phyloP scores from a whole-genome alignment of 2,113 vertebrate species.

The Ictalurus punctatus region DNA sequence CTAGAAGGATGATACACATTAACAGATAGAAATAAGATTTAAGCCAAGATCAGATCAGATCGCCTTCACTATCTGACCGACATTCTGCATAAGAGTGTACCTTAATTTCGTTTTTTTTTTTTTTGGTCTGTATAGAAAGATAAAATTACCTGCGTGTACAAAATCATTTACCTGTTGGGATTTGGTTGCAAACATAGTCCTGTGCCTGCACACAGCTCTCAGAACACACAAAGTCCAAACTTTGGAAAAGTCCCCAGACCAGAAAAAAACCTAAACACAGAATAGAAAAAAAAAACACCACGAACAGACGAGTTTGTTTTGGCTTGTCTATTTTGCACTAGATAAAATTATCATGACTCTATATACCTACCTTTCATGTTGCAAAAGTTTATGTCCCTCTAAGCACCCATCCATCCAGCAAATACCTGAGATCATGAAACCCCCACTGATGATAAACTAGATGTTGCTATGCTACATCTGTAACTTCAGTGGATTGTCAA shows the following conservation, averaged over 20 bases:
- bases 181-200: conserved; percentile 51
- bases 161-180: conserved; percentile 57
- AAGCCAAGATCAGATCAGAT: neutral
- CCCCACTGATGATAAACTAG: conserved; percentile 55
- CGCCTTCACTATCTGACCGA: neutral
- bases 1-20: conserved; percentile 39
- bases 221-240: conserved; percentile 22
- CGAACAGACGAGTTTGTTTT: neutral
- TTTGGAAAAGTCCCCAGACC: conserved; percentile 45
- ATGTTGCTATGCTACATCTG: conserved; percentile 57
- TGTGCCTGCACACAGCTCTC: neutral
- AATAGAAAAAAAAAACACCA: neutral
- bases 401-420: neutral
- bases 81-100: neutral
- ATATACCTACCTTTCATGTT: conserved; percentile 49
- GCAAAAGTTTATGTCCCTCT: neutral
- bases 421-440: conserved; percentile 45
- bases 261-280: conserved; percentile 43
- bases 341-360: neutral
- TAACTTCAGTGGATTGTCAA: conserved; percentile 34
- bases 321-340: neutral
- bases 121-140: neutral
- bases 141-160: neutral
- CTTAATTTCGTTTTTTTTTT: neutral
- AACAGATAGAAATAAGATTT: neutral